These are phyloP conservation scores for Drosophila histrio DNA, from an alignment of 2,888 invertebrate genomes.

Conservation along the genomic window DNA sequence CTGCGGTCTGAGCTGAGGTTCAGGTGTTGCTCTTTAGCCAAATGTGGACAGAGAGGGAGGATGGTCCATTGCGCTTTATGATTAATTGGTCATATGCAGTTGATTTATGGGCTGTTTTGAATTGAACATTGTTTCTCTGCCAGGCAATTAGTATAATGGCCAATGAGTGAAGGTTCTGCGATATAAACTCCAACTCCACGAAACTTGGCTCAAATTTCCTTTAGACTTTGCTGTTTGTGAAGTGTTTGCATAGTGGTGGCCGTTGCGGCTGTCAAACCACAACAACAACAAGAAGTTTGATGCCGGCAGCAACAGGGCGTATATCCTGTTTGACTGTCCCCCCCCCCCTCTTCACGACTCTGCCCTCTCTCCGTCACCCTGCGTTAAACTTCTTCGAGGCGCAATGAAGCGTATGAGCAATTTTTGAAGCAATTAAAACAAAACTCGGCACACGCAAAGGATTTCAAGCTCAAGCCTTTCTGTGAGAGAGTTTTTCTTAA, in stretches of 20 bases:
- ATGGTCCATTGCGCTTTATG: constrained; percentile 40
- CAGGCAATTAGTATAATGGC: constrained; percentile 65
- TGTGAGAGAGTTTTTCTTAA: constrained; percentile 72
- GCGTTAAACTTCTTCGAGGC: constrained; percentile 62
- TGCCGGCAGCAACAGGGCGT: constrained; percentile 47
- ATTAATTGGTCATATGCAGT: constrained; percentile 61
- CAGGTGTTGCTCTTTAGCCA: constrained; percentile 57
- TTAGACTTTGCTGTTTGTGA: constrained; percentile 59
- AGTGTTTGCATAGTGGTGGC: constrained; percentile 77
- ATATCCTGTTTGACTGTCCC: constrained; percentile 33
- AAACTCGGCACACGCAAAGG: constrained; percentile 73
- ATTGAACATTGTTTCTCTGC: constrained; percentile 5
- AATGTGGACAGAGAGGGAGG: constrained; percentile 15
- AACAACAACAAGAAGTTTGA: constrained; percentile 18
- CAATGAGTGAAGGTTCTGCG: not conserved
- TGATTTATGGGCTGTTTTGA: constrained; percentile 63
- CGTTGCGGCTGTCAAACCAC: constrained; percentile 51
- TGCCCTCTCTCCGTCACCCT: not conserved
- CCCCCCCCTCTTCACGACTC: not conserved
- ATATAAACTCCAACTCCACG: not conserved
- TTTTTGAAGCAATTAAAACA: constrained; percentile 78
- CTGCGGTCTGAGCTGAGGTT: constrained; percentile 9
- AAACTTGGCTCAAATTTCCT: constrained; percentile 33
- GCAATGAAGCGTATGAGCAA: constrained; percentile 80
- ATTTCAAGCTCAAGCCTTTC: constrained; percentile 50